These are phyloP conservation scores for Dioctria rufipes DNA, from an alignment of 2,888 invertebrate genomes.

Conservation along the genomic window DNA sequence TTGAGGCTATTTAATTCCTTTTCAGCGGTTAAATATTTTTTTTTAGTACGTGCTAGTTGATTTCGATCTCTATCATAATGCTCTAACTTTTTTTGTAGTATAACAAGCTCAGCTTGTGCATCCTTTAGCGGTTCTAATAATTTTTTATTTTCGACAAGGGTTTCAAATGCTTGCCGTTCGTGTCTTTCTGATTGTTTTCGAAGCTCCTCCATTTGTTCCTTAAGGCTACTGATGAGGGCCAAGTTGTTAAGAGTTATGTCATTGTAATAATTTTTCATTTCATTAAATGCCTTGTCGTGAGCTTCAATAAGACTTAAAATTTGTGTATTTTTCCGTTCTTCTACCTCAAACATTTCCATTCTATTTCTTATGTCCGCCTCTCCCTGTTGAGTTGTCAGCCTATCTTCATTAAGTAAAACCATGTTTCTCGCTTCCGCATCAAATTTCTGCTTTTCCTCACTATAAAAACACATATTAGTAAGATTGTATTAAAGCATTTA, in stretches of 20 bases:
- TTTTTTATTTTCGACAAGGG: conserved; percentile 80
- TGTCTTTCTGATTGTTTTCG: conserved; percentile 86
- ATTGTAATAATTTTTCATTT: conserved; percentile 95
- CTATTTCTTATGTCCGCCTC: conserved; percentile 82
- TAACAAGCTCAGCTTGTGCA: conserved; percentile 80
- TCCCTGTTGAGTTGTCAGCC: conserved; percentile 79
- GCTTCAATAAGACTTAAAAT: conserved; percentile 84
- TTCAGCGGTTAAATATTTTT: conserved; percentile 65
- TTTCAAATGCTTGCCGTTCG: conserved; percentile 75
- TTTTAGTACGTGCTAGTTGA: conserved; percentile 74
- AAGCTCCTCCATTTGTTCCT: conserved; percentile 85
- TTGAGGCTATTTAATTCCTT: conserved; percentile 76
- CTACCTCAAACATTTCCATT: conserved; percentile 90
- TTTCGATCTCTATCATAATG: conserved; percentile 90
- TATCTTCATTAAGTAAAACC: conserved; percentile 73
- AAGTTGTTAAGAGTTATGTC: conserved; percentile 95
- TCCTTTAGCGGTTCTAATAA: conserved; percentile 81
- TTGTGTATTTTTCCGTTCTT: conserved; percentile 92
- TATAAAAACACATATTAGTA: conserved; percentile 63
- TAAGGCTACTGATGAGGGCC: conserved; percentile 90
- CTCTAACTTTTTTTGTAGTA: conserved; percentile 82
- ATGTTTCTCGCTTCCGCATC: conserved; percentile 79
- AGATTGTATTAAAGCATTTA: background rate
- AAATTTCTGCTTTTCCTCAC: conserved; percentile 76
- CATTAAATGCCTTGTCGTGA: conserved; percentile 88